Evolutionary conservation across 2,113 vertebrate species (phyloP).

Genomic region (Hemiprocne comata): DNA sequence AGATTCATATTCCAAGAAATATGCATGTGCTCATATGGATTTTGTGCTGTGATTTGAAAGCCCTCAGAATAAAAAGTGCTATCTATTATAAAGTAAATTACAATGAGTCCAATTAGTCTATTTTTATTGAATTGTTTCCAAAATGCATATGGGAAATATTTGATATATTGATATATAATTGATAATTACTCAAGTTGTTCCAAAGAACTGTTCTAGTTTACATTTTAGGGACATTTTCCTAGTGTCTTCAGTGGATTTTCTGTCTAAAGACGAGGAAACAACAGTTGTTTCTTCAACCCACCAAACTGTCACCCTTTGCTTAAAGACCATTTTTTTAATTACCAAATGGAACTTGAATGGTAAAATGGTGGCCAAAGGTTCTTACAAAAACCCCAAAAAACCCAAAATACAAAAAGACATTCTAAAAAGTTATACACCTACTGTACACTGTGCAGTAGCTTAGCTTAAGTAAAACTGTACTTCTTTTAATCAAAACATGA

Average conservation of each 20-base stretch:
- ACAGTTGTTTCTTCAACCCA: not conserved
- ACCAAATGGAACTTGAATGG: not conserved
- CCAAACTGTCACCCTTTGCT: not conserved
- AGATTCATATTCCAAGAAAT: not conserved
- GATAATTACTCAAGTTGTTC: not conserved
- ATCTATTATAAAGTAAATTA: not conserved
- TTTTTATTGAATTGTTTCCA: not conserved
- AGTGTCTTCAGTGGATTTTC: not conserved
- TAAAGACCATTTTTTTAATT: not conserved
- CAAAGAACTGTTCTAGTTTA: not conserved
- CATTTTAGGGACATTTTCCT: not conserved
- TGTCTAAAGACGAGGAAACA: not conserved
- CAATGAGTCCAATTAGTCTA: not conserved
- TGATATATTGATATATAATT: too few species aligned
- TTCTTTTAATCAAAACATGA: conserved; percentile 62
- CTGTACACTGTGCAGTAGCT: not conserved
- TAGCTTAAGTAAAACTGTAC: conserved; percentile 20
- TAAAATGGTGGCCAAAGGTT: not conserved
- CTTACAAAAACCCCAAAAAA: not conserved
- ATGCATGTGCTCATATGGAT: not conserved
- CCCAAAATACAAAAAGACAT: not conserved
- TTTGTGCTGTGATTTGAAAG: not conserved
- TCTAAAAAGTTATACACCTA: conserved; percentile 10
- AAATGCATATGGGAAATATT: not conserved
- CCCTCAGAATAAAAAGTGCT: not conserved